These are phyloP conservation scores for Conus betulinus DNA, from an alignment of 1,140 invertebrate genomes.

Conservation along the genomic window DNA sequence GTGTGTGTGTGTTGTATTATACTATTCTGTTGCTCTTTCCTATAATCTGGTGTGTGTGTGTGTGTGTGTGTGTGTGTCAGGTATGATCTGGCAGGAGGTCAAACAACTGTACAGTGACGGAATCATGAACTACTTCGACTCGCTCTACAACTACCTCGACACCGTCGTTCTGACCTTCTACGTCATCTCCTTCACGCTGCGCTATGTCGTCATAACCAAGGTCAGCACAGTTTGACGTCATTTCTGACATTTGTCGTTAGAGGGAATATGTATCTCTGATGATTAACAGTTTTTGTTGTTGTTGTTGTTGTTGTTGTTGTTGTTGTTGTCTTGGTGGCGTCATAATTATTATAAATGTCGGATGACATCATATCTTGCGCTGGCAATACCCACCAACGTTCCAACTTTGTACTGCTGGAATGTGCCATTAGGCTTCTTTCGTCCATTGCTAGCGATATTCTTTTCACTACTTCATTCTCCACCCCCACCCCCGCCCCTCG, in stretches of 20 bases:
- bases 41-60: too few species aligned
- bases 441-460: too few species aligned
- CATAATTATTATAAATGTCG: neutral
- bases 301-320: too few species aligned
- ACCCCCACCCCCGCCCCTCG: too few species aligned
- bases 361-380: too few species aligned
- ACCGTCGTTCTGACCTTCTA: conserved; percentile 70
- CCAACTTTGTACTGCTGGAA: too few species aligned
- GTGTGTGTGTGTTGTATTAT: too few species aligned
- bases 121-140: conserved; percentile 67
- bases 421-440: too few species aligned
- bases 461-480: too few species aligned
- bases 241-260: neutral
- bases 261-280: neutral
- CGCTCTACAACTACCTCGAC: conserved; percentile 72
- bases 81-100: conserved; percentile 72
- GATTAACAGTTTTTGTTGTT: neutral
- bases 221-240: conserved; percentile 40
- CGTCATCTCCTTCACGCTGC: conserved; percentile 70
- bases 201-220: conserved; percentile 62
- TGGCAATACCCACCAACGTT: too few species aligned
- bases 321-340: too few species aligned
- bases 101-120: conserved; percentile 72
- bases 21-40: too few species aligned
- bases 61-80: conserved; percentile 43